Evolutionary conservation across 1,140 invertebrate genomes (phyloP), one percentile per base, ranked within the genome.

Genomic region (Papilio polyxenes): DNA sequence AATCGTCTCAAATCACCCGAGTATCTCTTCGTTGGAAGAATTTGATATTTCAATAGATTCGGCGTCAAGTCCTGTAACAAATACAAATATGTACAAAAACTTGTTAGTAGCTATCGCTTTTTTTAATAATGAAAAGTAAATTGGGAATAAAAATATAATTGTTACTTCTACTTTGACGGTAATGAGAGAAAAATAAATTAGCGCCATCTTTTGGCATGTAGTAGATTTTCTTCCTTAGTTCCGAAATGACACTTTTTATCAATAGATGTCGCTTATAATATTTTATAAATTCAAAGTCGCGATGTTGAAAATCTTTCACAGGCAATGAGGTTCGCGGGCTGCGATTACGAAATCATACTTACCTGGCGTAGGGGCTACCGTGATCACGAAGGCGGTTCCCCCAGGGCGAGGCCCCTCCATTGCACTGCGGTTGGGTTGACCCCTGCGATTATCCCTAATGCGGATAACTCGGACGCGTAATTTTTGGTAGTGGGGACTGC

Each of bases 1-100:
- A 84, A 65, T 17, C 84, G 76, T 3, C 53, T 23, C 6, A 81
- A 72, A 10, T 84, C 82, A 72, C 75, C 75, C 7, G 82, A 76
- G 69, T 83, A 23, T 4, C 20, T 83, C 72, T 80, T 84, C 8
- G 81, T 48, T 51, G 78, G 78, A 15, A 80, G 40, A 10, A 81
- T 74, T 17, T 80, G 84, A 49, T 86, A 86, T 49, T 82, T 85
- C 23, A 85, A 72, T 11, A 84, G 75, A 11, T 85, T 82, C 44
- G 83, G 75, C 3, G 83, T 37, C 13, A 87, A 23, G 23, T 65
- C 78, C 88, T 89, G 85, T 74, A 88, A 86, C 10, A 77, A 85
- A 80, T 65, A 56, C 15, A 53, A 53, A 6, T 44, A 4, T 44
- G 4, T 44, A 44, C 40, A 44, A 44, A 44, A 44, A 44, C 4